These are phyloP conservation scores for Cataglyphis rosenhaueri DNA, from an alignment of 2,888 invertebrate genomes.

Conservation along the genomic window DNA sequence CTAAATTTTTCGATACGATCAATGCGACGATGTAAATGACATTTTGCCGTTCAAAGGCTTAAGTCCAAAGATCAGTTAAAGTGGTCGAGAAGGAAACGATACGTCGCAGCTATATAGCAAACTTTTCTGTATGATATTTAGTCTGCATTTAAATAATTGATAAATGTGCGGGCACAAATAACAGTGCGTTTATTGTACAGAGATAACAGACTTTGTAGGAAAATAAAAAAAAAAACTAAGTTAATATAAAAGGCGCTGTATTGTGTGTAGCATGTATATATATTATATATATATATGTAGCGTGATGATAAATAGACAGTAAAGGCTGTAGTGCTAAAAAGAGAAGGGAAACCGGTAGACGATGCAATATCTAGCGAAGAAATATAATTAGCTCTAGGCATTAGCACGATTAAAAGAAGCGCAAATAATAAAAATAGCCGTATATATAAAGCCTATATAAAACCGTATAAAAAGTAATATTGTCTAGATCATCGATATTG, in stretches of 20 bases:
- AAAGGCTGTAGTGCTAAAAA: conserved; percentile 44
- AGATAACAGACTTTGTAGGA: conserved; percentile 51
- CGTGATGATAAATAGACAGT: conserved; percentile 30
- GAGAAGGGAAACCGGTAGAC: conserved; percentile 53
- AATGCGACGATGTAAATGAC: conserved; percentile 26
- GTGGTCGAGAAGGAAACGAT: conserved; percentile 36
- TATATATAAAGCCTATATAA: conserved; percentile 67
- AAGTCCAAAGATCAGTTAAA: conserved; percentile 32
- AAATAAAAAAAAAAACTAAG: conserved; percentile 1
- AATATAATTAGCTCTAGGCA: conserved; percentile 54
- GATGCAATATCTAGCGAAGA: conserved; percentile 60
- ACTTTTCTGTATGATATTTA: conserved; percentile 37
- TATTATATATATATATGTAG: conserved; percentile 31
- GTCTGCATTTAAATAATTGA: conserved; percentile 21
- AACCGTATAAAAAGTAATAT: conserved; percentile 46
- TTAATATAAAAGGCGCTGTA: conserved; percentile 40
- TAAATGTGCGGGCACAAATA: conserved; percentile 15
- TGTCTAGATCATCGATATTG: conserved; percentile 46
- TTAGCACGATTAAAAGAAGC: conserved; percentile 57
- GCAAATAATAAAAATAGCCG: conserved; percentile 45
- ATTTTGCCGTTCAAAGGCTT: background rate
- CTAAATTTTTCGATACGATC: conserved; percentile 43
- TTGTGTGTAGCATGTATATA: conserved; percentile 49
- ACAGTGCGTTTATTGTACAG: conserved; percentile 53
- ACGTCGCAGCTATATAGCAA: conserved; percentile 13